phyloP scores from a whole-genome alignment of 64 coral and sea anemone species.

The Trachythela sp. region DNA sequence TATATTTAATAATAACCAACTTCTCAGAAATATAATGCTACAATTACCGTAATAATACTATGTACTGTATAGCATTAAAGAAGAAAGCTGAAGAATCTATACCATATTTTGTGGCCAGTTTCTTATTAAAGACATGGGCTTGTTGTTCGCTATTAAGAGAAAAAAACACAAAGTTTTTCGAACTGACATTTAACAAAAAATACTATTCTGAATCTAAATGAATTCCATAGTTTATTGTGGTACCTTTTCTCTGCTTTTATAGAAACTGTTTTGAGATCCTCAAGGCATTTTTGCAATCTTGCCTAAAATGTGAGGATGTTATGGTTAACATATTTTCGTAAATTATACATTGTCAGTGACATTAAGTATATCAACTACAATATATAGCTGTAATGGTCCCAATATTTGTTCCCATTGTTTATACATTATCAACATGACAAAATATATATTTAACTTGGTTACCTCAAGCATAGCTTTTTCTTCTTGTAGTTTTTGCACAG shows the following conservation, averaged over 20 bases:
- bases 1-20: neutral
- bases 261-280: conserved; percentile 55
- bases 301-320: conserved; percentile 34
- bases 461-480: conserved; percentile 91
- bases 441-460: neutral
- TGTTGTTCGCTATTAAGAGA: conserved; percentile 58
- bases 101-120: conserved; percentile 91
- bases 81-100: no score
- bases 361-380: no score
- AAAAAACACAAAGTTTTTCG: neutral
- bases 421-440: neutral
- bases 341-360: no score
- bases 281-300: conserved; percentile 73
- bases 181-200: neutral
- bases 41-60: neutral
- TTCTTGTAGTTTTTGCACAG: conserved; percentile 86
- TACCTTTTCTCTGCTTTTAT: conserved; percentile 93
- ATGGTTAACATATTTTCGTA: neutral
- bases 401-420: no score
- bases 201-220: no score
- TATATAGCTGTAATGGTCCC: no score
- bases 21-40: neutral
- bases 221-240: no score
- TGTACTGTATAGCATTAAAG: neutral
- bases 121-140: conserved; percentile 67